Evolutionary conservation across 2,888 invertebrate species (phyloP).

Genomic region (Plebejus argus): DNA sequence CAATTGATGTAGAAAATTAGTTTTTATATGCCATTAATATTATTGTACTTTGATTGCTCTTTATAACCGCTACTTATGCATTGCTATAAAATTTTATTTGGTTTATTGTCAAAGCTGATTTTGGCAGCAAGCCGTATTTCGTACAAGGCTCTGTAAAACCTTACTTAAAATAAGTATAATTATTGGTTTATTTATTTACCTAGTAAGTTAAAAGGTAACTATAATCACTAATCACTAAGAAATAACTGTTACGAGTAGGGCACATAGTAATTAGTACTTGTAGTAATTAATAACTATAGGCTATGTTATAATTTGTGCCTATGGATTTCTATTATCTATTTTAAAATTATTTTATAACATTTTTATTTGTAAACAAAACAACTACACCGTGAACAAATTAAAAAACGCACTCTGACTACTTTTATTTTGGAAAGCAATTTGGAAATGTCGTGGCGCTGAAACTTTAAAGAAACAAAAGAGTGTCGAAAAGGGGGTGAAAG

Average conservation of each 20-base stretch:
- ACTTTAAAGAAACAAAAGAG: slow-evolving; percentile 2
- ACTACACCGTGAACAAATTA: no score
- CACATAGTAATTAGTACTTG: no score
- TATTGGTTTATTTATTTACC: neutral
- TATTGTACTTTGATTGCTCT: neutral
- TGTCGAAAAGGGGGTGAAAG: slow-evolving; percentile 43
- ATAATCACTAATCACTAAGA: no score
- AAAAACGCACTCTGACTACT: neutral
- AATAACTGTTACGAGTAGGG: no score
- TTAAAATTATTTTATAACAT: no score
- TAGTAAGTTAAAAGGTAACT: neutral
- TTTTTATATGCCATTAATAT: neutral
- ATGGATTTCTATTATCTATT: no score
- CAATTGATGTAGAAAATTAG: neutral
- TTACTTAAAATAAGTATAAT: neutral
- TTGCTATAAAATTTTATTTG: slow-evolving; percentile 7
- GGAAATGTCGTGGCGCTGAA: neutral
- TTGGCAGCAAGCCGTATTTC: neutral
- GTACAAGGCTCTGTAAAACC: neutral
- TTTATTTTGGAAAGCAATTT: neutral
- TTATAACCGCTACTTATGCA: neutral
- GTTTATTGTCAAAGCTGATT: neutral
- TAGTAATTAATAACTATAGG: no score
- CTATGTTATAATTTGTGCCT: no score
- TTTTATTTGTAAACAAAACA: no score